Evolutionary conservation across 2,113 vertebrate species (phyloP).

Genomic region (Brachypodius melanocephalos): DNA sequence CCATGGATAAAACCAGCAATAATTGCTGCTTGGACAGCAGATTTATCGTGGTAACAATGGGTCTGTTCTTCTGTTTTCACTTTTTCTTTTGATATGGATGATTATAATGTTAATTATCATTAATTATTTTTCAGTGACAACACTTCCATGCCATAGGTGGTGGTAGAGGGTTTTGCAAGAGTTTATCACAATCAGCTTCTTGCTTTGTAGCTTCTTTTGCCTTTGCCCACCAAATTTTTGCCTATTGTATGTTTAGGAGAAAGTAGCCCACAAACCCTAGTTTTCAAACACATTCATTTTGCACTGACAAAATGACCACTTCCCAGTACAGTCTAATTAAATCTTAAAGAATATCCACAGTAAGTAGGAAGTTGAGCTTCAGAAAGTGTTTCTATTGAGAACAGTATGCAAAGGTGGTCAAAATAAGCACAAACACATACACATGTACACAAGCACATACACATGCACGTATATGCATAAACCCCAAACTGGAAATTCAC

Average conservation of each 20-base stretch:
- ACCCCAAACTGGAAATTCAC: not conserved
- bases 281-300: not conserved
- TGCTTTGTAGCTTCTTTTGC: not conserved
- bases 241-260: not conserved
- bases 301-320: not conserved
- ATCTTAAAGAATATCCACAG: not conserved
- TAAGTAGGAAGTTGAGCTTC: not conserved
- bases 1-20: not conserved
- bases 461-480: not conserved
- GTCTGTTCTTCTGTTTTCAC: not conserved
- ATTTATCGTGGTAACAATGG: not conserved
- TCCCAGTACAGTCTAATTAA: not conserved
- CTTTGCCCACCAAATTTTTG: not conserved
- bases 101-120: not conserved
- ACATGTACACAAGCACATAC: not conserved
- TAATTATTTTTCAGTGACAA: not conserved
- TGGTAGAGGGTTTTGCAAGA: not conserved
- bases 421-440: constrained; percentile 2
- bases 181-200: not conserved
- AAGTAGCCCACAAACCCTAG: not conserved
- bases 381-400: constrained; percentile 60
- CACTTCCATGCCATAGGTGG: not conserved
- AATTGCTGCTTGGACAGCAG: not conserved
- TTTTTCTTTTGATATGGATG: not conserved
- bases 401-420: constrained; percentile 14